Evolutionary conservation across 2,113 vertebrate genomes (phyloP).

Genomic region (Ictalurus furcatus): DNA sequence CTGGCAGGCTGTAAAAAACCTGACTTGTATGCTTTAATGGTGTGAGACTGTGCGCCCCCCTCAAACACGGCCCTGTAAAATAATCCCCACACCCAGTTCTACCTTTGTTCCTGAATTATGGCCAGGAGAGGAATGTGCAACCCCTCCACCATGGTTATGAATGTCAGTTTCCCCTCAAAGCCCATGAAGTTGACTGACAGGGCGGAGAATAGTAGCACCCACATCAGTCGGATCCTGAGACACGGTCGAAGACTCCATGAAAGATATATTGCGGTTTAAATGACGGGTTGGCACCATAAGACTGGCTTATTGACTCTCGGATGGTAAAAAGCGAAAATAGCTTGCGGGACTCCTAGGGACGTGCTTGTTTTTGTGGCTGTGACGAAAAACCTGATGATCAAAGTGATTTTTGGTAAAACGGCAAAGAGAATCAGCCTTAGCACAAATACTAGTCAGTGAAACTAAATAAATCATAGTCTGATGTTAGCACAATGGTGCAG

Average conservation of each 20-base stretch:
- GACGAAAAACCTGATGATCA: neutral
- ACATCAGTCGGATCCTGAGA: slow-evolving; percentile 7
- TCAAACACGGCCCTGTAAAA: slow-evolving; percentile 35
- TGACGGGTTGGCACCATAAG: neutral
- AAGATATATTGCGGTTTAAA: neutral
- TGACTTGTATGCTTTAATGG: slow-evolving; percentile 70
- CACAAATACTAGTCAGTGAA: slow-evolving; percentile 5
- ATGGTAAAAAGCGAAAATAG: neutral
- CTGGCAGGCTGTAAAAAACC: slow-evolving; percentile 71
- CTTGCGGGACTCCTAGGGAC: neutral
- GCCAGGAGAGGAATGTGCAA: slow-evolving; percentile 69
- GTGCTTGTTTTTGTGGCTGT: neutral
- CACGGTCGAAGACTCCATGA: neutral
- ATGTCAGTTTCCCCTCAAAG: slow-evolving; percentile 64
- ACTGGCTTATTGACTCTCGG: neutral
- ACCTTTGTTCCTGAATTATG: slow-evolving; percentile 77
- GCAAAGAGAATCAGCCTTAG: neutral
- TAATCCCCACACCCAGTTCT: slow-evolving; percentile 56
- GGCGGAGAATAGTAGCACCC: slow-evolving; percentile 3
- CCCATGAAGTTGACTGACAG: slow-evolving; percentile 54
- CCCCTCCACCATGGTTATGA: slow-evolving; percentile 67
- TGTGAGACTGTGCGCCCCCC: slow-evolving; percentile 49
- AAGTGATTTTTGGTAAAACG: neutral
- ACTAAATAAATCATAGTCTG: slow-evolving; percentile 36
- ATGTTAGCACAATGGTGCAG: slow-evolving; percentile 10